Base-by-base conservation (phyloP, 2,888 invertebrate genomes). In the Nomada lathburiana region DNA sequence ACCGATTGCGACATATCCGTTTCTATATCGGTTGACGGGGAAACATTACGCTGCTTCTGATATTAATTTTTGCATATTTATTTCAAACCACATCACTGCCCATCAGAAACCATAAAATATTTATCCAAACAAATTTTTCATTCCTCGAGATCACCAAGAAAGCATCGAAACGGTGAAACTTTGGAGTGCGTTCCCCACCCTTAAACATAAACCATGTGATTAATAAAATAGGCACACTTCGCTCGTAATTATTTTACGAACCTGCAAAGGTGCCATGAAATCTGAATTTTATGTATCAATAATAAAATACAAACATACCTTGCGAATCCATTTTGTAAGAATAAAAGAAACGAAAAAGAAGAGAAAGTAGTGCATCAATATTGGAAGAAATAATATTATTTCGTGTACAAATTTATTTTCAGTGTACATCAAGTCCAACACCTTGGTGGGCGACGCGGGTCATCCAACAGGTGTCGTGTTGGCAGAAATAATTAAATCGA, bases 391-490 rank as follows among this genome's bases (percentile, higher is more conserved):
- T 36, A 36, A 36, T 36, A 26, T n/a, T 10, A 20, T 57, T 57
- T 26, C 20, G 26, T 10, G n/a, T 20, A 20, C 13, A 26, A 69
- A 69, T 57, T 76, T 81, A 73, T 76, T 86, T 94, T 84, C 94
- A 98, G 98, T 97, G 92, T 97, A 97, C 93, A 97, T 98, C 20
- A 97, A 97, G 93, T 98, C 98, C 29, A 97, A 98, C 93, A 98
- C 98, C 1, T 94, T 97, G 57, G 94, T 97, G 59, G 97, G 97
- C 3, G 97, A 98, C 91, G 94, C 96, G 2, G 96, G 96, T 87
- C 98, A 98, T 93, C 95, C 96, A 18, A 95, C 96, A 71, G 98
- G 98, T 13, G 97, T 97, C 3, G 98, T 98, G 1, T 94, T 98
- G 84, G 97, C 98, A 1, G 97, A 98, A 94, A 97, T 98, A 83